Evolutionary conservation across 2,888 invertebrate species (phyloP), one percentile per base, ranked within the genome.

Genomic region (Parnassius apollo): DNA sequence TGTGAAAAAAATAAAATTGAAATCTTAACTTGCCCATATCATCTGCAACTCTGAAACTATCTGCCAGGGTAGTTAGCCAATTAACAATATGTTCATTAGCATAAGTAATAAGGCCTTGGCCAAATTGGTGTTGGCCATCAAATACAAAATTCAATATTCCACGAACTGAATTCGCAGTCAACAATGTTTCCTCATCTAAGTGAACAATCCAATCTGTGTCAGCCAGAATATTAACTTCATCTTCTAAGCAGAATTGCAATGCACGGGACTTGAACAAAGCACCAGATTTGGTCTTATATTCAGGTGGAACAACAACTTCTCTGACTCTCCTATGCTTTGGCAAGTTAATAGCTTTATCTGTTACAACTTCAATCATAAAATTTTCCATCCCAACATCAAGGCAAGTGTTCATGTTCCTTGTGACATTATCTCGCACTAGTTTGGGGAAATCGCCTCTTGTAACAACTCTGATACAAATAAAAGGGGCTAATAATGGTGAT

Each of bases 121-220:
- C 98, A 89, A 98, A 98, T 67, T 97, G 97, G 89, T 98, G 96
- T 81, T 97, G 97, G 0, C 98, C 98, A 88, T 98, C 98, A 70
- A 96, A 92, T 25, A 98, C 97, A 93, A 99, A 99, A 83, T 99
- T 99, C 50, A 99, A 91, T 75, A 99, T 96, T 10, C 98, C 98
- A 60, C 95, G 93, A 57, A 98, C 95, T 53, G 97, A 96, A 83
- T 98, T 98, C 78, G 97, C 97, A 8, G 98, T 98, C 42, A 99
- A 90, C 60, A 99, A 89, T 0, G 99, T 99, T 85, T 99, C 99
- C 88, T 99, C 99, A 86, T 99, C 99, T 66, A 99, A 92, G 90
- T 99, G 99, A n/a, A 98, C 97, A 76, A 99, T 96, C 98, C 98
- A 99, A 82, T 98, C 98, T 69, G 94, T 95, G 77, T 98, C 98